Evolutionary conservation across 2,797 vertebrate genomes (phyloP).

Genomic region (Selene dorsalis): DNA sequence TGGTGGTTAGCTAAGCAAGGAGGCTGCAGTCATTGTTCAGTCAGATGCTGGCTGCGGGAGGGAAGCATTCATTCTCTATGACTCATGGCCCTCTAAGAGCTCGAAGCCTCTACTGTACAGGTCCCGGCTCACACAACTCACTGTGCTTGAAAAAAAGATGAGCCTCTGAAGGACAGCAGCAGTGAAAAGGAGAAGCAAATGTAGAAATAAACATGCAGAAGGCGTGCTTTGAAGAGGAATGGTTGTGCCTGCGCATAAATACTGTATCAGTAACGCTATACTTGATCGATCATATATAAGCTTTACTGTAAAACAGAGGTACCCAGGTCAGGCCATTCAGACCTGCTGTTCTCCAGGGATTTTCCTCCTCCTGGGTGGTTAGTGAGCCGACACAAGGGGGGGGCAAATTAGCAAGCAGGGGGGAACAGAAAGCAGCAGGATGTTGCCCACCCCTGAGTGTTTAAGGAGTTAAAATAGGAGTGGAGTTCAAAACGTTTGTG

Average conservation of each 20-base stretch:
- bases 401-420: slow-evolving; percentile 63
- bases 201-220: slow-evolving; percentile 12
- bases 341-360: slow-evolving; percentile 37
- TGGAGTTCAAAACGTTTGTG: neutral
- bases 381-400: slow-evolving; percentile 61
- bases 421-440: slow-evolving; percentile 59
- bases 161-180: slow-evolving; percentile 1
- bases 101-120: slow-evolving; percentile 39
- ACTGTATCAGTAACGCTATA: neutral
- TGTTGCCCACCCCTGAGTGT: slow-evolving; percentile 11
- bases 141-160: slow-evolving; percentile 11
- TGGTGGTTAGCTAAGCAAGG: slow-evolving; percentile 61
- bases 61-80: slow-evolving; percentile 69
- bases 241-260: slow-evolving; percentile 13
- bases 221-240: slow-evolving; percentile 5
- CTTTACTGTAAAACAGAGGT: neutral
- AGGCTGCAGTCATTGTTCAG: slow-evolving; percentile 72
- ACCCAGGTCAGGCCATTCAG: neutral
- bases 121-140: slow-evolving; percentile 20
- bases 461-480: slow-evolving; percentile 22
- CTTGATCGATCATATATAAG: neutral
- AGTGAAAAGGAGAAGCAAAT: slow-evolving; percentile 26
- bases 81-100: slow-evolving; percentile 71
- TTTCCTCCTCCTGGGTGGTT: slow-evolving; percentile 50
- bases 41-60: slow-evolving; percentile 69